Conservation (phyloP, 2,888 invertebrate genomes). For the Rhimphoctona megacephalus region DNA sequence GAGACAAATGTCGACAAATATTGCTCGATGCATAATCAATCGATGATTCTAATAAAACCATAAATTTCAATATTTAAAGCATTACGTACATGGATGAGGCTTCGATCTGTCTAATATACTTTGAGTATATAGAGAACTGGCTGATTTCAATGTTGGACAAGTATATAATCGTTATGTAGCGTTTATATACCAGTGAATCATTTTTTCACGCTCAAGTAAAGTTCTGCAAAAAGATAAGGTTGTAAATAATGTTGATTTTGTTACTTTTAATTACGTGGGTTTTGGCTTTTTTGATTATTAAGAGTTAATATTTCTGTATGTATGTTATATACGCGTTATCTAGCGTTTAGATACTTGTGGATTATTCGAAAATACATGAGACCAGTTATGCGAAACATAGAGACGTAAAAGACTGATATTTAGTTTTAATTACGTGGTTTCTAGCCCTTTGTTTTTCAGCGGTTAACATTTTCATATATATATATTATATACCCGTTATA, state of each 20-base stretch:
- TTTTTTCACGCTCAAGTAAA: neutral
- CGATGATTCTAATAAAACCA: neutral
- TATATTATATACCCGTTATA: neutral
- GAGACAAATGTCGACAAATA: neutral
- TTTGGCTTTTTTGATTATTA: neutral
- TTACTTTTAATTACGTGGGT: neutral
- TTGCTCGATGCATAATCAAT: neutral
- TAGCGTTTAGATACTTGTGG: neutral
- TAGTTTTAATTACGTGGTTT: neutral
- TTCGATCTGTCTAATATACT: neutral
- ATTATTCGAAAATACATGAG: neutral
- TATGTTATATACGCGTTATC: neutral
- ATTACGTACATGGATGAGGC: neutral
- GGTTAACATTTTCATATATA: neutral
- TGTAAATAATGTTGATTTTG: neutral
- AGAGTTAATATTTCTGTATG: neutral
- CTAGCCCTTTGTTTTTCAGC: conserved; percentile 4
- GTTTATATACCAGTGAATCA: neutral
- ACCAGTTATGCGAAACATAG: neutral
- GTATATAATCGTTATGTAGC: neutral
- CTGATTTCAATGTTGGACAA: neutral
- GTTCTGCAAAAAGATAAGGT: neutral
- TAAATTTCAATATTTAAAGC: neutral
- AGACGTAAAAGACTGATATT: neutral
- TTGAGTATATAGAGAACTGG: neutral